phyloP scores from a whole-genome alignment of 2,113 vertebrate genomes.

The Hemichromis elongatus region DNA sequence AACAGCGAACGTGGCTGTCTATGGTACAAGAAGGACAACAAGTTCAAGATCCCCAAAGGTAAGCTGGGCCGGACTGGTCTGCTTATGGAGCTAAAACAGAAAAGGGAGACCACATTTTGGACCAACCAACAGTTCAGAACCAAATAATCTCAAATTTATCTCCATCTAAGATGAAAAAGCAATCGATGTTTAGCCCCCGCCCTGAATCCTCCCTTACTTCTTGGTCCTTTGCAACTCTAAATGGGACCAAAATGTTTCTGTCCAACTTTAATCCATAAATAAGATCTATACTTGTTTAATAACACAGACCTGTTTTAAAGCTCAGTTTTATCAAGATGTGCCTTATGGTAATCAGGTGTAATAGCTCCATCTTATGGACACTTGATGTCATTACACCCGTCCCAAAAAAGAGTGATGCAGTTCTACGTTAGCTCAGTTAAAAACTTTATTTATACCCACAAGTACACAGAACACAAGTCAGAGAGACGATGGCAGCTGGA shows the following conservation, averaged over 20 bases:
- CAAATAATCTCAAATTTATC: not conserved
- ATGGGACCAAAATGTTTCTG: not conserved
- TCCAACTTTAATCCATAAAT: not conserved
- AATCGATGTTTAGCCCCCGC: not conserved
- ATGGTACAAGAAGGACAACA: constrained; percentile 96
- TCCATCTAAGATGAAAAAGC: not conserved
- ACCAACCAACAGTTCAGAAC: not conserved
- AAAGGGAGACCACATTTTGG: not conserved
- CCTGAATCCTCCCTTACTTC: not conserved
- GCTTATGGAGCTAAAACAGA: not conserved
- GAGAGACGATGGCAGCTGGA: not conserved
- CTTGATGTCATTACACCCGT: not conserved
- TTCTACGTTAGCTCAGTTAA: not conserved
- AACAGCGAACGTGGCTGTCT: constrained; percentile 79
- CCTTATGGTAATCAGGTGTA: not conserved
- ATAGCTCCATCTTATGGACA: not conserved
- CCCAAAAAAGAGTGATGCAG: not conserved
- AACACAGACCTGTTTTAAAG: not conserved
- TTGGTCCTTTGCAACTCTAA: not conserved
- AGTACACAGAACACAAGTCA: not conserved
- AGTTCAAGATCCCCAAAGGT: constrained; percentile 98
- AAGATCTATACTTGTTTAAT: not conserved
- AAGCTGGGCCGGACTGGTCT: not conserved
- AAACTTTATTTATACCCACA: not conserved
- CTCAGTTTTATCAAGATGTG: not conserved